A percentile compares a stretch with the other conserved stretches of the same genome.
Evolutionary conservation across 92 coral and sea anemone genomes (phyloP).

Genomic region (Siderastrea siderea): DNA sequence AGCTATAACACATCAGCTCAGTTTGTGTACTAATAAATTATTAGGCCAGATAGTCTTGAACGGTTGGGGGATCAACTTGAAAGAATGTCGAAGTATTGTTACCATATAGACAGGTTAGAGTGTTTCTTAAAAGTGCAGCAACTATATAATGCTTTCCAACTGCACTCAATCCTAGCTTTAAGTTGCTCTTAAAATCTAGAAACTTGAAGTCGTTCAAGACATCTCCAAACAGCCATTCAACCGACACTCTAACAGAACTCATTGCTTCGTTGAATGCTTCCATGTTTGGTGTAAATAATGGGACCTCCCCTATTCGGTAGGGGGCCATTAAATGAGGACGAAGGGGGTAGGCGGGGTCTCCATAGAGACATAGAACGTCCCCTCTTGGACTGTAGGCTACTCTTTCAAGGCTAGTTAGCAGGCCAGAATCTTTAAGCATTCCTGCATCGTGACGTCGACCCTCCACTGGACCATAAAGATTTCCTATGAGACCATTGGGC

Average conservation of each 20-base stretch:
- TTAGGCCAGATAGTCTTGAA: conserved; percentile 31
- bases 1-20: not conserved
- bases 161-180: conserved; percentile 17
- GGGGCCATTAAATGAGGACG: no score
- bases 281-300: conserved; percentile 14
- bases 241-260: conserved; percentile 29
- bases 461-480: no score
- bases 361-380: no score
- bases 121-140: conserved; percentile 11
- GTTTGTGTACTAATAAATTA: conserved; percentile 1
- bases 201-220: conserved; percentile 7
- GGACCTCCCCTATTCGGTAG: conserved; percentile 31
- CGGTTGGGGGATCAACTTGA: conserved; percentile 22
- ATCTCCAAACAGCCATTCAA: conserved; percentile 24
- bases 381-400: no score
- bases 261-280: conserved; percentile 8
- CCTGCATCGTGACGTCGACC: no score
- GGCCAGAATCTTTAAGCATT: no score
- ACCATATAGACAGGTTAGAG: conserved; percentile 25
- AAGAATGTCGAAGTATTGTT: conserved; percentile 11
- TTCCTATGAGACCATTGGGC: no score
- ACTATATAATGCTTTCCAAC: conserved; percentile 16
- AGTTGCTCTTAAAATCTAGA: not conserved
- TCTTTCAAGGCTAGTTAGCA: no score
- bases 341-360: no score